A percentile compares a stretch with the other conserved stretches of the same genome.
Conservation (phyloP, 1,140 invertebrate genomes). For the Aricia agestis region DNA sequence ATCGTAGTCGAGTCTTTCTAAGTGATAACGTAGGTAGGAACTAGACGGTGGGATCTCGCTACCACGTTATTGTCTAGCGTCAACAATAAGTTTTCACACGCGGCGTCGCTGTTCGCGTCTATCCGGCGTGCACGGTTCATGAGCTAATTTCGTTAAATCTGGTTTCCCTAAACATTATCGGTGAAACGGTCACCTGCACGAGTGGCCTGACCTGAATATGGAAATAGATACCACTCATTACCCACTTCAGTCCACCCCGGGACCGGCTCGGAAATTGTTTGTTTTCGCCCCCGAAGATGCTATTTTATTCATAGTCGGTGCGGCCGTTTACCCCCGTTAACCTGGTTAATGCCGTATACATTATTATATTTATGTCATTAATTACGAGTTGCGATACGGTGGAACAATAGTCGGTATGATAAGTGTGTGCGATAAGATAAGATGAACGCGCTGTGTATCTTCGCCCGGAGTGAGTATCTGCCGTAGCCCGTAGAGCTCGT, state of each 20-base stretch:
- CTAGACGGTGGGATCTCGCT: too few relatives aligned
- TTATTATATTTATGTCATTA: not conserved
- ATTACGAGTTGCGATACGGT: not conserved
- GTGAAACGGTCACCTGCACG: not conserved
- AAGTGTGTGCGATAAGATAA: not conserved
- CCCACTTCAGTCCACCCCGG: not conserved
- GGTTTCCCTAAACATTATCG: not conserved
- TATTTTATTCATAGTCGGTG: not conserved
- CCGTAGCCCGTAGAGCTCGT: too few relatives aligned
- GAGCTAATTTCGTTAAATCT: not conserved
- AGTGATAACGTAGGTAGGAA: too few relatives aligned
- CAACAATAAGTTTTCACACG: not conserved
- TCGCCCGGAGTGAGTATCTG: conserved; percentile 2
- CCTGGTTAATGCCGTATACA: not conserved
- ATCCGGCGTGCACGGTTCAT: not conserved
- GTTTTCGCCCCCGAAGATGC: not conserved
- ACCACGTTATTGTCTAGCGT: too few relatives aligned
- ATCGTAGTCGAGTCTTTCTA: too few relatives aligned
- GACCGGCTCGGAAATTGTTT: not conserved
- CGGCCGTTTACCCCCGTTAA: not conserved
- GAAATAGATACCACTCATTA: not conserved
- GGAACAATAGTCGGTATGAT: not conserved
- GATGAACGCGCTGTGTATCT: conserved; percentile 6
- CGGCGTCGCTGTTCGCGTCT: not conserved
- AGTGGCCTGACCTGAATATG: not conserved